Base-by-base conservation (phyloP, 2,888 invertebrate species). In the Neocrepidodera transversa region DNA sequence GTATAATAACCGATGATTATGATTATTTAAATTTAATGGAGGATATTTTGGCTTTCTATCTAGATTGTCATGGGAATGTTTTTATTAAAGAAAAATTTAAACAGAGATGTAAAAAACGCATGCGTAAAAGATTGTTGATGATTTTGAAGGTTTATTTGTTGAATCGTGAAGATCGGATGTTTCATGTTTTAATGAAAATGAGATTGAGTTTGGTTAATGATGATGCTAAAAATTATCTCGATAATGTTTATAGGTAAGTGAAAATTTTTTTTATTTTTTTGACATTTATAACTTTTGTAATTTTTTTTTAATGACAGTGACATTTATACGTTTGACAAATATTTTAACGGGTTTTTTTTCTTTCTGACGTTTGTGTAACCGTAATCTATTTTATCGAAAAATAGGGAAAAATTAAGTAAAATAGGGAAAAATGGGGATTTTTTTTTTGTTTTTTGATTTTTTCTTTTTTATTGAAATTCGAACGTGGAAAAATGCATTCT, bases 151-250 rank as follows among this genome's bases (percentile, higher is more conserved):
- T 66, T 30, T 71, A 68, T 57, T 61, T 76, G 28, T 55, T 71
- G 28, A 51, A 69, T 26, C 67, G 63, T 14, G 62, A 66, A 13
- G 64, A 68, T 59, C 65, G 71, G 43, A 67, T 72, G 17, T 63
- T 68, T 35, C 74, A 76, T 55, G 72, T 74, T 18, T 53, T 76
- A 26, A 69, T 74, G 50, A 73, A 70, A 63, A 61, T 70, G 47
- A 68, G 66, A 47, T 45, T 63, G 7, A 58, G 63, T 42, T 35
- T 49, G 6, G 30, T 57, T 49, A 64, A 66, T 5, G 62, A 66
- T 8, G 52, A 67, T 7, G 64, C 68, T 47, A 68, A 65, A 40
- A 68, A 67, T 18, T 63, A 72, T 16, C 62, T 74, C 60, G 69
- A 71, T 52, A 49, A 66, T 14, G 42, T 74, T 2, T 74, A 71